A percentile compares a stretch with the other conserved stretches of the same genome.
Conservation (phyloP, 2,113 vertebrate genomes). For the Ranitomeya imitator region DNA sequence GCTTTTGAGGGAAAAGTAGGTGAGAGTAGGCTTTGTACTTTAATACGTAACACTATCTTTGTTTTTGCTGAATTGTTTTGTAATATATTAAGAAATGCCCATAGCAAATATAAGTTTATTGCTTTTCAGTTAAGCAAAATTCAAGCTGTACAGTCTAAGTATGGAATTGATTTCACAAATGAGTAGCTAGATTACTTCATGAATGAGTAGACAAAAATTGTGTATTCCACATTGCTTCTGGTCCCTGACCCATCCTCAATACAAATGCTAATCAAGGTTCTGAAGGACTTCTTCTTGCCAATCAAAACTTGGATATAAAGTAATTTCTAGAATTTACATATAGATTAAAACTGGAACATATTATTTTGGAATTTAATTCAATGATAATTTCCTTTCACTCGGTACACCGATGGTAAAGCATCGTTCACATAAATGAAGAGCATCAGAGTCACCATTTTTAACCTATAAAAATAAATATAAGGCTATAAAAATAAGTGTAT, state of each 20-base stretch:
- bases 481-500: constrained; percentile 2
- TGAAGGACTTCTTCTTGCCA: constrained; percentile 52
- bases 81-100: constrained; percentile 2
- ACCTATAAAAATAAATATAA: background rate
- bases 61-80: background rate
- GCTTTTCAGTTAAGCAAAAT: constrained; percentile 29
- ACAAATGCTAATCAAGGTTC: constrained; percentile 54
- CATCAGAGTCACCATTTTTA: background rate
- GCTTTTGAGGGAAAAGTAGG: background rate
- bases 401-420: constrained; percentile 13
- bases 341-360: constrained; percentile 57
- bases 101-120: constrained; percentile 33
- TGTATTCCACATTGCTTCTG: constrained; percentile 53
- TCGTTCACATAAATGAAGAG: constrained; percentile 29
- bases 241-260: constrained; percentile 46
- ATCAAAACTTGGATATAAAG: constrained; percentile 54
- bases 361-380: constrained; percentile 56
- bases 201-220: constrained; percentile 53
- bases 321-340: constrained; percentile 56
- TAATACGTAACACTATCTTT: background rate
- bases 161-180: constrained; percentile 54
- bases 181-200: constrained; percentile 53
- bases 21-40: background rate
- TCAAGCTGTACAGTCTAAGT: background rate
- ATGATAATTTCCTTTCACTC: constrained; percentile 48